Percentiles rank a stretch among this genome's conserved stretches.
phyloP scores from a whole-genome alignment of 2,888 invertebrate species.

The Melanargia galathea region DNA sequence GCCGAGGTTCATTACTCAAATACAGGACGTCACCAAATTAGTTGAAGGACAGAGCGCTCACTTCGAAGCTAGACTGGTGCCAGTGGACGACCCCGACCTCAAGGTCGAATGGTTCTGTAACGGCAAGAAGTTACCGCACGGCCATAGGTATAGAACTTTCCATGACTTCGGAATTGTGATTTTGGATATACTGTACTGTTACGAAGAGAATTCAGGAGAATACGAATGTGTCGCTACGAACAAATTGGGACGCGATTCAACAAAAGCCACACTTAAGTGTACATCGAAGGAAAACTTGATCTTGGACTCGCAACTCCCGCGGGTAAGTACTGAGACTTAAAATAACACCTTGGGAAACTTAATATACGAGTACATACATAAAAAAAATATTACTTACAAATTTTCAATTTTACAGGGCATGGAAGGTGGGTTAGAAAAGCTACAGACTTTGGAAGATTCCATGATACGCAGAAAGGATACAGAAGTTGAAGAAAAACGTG shows the following conservation, averaged over 20 bases:
- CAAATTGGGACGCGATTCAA: constrained; percentile 93
- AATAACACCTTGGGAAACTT: not conserved
- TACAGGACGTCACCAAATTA: constrained; percentile 90
- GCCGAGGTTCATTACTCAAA: constrained; percentile 94
- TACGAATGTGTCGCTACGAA: constrained; percentile 97
- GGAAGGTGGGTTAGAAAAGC: constrained; percentile 97
- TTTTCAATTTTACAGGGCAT: constrained; percentile 84
- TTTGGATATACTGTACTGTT: constrained; percentile 96
- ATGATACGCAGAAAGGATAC: constrained; percentile 90
- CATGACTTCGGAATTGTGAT: constrained; percentile 99
- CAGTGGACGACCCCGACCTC: constrained; percentile 96
- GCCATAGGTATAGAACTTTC: constrained; percentile 98
- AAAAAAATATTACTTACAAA: not conserved
- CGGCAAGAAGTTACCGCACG: constrained; percentile 94
- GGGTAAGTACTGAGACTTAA: constrained; percentile 78
- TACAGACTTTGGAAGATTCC: constrained; percentile 95
- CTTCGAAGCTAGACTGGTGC: constrained; percentile 95
- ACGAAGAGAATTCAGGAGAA: constrained; percentile 96
- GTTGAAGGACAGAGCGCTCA: constrained; percentile 98
- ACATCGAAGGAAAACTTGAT: constrained; percentile 94
- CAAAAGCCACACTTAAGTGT: constrained; percentile 92
- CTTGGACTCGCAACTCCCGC: constrained; percentile 95
- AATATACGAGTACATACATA: no score
- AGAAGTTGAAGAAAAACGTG: constrained; percentile 87
- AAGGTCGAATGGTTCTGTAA: constrained; percentile 98